Evolutionary conservation across 2,888 invertebrate genomes (phyloP).

Genomic region (Rotaria macrura): DNA sequence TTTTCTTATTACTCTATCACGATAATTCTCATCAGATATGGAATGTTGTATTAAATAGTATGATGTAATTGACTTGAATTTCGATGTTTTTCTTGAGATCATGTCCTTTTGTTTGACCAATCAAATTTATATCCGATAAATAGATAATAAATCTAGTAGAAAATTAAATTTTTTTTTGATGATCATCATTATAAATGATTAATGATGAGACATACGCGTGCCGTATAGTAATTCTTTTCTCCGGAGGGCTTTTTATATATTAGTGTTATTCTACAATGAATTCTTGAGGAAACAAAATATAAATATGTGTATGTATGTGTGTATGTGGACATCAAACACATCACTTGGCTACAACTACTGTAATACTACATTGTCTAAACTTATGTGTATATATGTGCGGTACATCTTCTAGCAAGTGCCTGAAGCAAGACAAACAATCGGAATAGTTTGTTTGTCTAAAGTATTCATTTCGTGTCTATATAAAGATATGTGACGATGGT

Average conservation of each 20-base stretch:
- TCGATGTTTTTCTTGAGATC: background rate
- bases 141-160: background rate
- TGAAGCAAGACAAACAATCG: constrained; percentile 1
- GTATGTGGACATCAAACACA: background rate
- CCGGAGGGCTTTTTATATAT: background rate
- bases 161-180: background rate
- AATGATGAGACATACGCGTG: background rate
- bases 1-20: background rate
- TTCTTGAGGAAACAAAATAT: constrained; percentile 19
- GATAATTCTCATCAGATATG: constrained; percentile 12
- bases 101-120: background rate
- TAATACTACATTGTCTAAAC: background rate
- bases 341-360: background rate
- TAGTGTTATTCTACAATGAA: constrained; percentile 18
- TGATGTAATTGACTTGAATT: background rate
- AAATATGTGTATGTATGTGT: background rate
- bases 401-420: constrained; percentile 7
- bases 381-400: background rate
- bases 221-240: background rate
- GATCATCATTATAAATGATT: background rate
- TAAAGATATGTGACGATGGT: background rate
- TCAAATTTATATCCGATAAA: background rate
- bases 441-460: constrained; percentile 12
- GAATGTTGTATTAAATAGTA: background rate
- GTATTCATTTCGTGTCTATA: constrained; percentile 15